Base-by-base conservation (phyloP, 2,888 invertebrate species). In the Zeuzera pyrina region DNA sequence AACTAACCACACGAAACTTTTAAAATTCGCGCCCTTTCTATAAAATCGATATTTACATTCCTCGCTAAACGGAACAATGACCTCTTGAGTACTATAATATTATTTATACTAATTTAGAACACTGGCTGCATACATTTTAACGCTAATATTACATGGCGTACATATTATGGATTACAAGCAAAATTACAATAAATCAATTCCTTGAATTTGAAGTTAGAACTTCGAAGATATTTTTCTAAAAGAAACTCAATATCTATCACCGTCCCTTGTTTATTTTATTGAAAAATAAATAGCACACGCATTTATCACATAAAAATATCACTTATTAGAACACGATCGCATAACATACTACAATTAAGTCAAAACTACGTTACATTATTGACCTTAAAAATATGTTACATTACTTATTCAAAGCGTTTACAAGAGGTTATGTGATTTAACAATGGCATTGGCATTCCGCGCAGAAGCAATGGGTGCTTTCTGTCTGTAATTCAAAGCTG, bases 31-130 rank as follows among this genome's bases (percentile, higher is more conserved):
- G 81, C 73, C 70, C 57, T 66, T 60, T 49, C 39, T 27, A 34
- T 28, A 57, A 58, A 73, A 79, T 79, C 79, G 66, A 79, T 79
- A 76, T 61, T 64, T 59, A 65, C 63, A 62, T 48, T 55, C 55
- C n/a, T n/a, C 48, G 52, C 47, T 43, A 53, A 46, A 45, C 47
- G 53, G 67, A 60, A 67, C 74, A 70, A 65, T 72, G 73, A 73
- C 72, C 72, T 52, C 53, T 58, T 49, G n/a, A n/a, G n/a, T n/a
- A n/a, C n/a, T n/a, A n/a, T n/a, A n/a, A n/a, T n/a, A n/a, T n/a
- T n/a, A n/a, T n/a, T n/a, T n/a, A n/a, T n/a, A n/a, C 22, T 11
- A 26, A 11, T 11, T 12, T n/a, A 30, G 10, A n/a, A 15, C 35
- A 24, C 24, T 14, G 24, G 13, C 36, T 30, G 30, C 32, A 33